Evolutionary conservation across 2,113 vertebrate genomes (phyloP), one percentile per base, ranked within the genome.

Genomic region (Nyctibius bracteatus): DNA sequence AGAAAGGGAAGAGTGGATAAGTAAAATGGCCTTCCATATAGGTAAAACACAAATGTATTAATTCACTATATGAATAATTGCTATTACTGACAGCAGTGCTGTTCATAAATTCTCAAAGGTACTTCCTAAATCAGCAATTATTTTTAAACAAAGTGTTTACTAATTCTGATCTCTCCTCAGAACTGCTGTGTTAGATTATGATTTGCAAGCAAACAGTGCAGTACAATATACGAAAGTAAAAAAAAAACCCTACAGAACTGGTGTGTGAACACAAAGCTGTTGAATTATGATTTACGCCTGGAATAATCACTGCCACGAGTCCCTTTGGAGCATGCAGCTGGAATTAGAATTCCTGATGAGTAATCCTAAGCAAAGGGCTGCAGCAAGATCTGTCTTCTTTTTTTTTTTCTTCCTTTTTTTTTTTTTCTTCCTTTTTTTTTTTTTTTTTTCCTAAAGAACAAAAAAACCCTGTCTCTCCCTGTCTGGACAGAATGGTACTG

Each of bases 401-500:
- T 22, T 25, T 20, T 86, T 57, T 8, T 22, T 30, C 39, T 55
- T 65, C 18, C 18, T 23, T 46, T 49, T 37, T 75, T 88, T 55
- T 51, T 55, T 3, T 28, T 46, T 25, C 30, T 59, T n/a, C 20
- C 17, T 49, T 49, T 37, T 75, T 88, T 57, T 47, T 57, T 3
- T 33, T 82, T 44, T 35, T 78, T 88, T 55, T 51, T 59, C 2
- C 41, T 85, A 14, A 90, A 86, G 92, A 96, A 96, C 73, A 96
- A 81, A 90, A 91, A 57, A 6, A 10, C 35, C 33, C 7, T n/a
- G 55, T 77, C 90, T 96, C 98, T 98, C 98, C 98, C 98, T 97
- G 98, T 98, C 98, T 98, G 95, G 94, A 72, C 9, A 11, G 88
- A 98, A 98, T 98, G 98, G 98, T 98, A 97, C 93, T 96, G 97